These are phyloP conservation scores for Rhyacichthys aspro DNA, from an alignment of 2,797 vertebrate species.

Conservation along the genomic window DNA sequence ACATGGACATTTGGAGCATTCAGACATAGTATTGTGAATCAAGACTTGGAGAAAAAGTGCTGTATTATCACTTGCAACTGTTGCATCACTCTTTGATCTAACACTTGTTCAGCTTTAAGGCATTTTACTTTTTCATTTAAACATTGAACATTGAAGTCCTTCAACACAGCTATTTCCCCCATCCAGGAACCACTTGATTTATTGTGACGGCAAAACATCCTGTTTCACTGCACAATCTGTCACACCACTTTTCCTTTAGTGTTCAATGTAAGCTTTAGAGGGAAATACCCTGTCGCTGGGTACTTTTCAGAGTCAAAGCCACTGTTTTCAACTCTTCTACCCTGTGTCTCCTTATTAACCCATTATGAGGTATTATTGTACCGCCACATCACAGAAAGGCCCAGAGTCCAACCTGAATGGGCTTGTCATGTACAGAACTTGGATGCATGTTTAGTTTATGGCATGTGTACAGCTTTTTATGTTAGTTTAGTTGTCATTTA, in stretches of 20 bases:
- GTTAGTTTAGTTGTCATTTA: conserved; percentile 51
- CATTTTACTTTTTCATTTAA: conserved; percentile 36
- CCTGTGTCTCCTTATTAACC: conserved; percentile 26
- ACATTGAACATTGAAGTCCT: conserved; percentile 53
- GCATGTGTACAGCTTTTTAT: conserved; percentile 44
- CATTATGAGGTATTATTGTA: conserved; percentile 21
- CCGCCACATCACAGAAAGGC: conserved; percentile 42
- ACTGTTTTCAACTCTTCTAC: conserved; percentile 35
- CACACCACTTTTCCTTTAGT: conserved; percentile 20
- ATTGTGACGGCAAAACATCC: conserved; percentile 18
- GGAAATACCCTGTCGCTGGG: conserved; percentile 26
- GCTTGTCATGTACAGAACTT: conserved; percentile 54
- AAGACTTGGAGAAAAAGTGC: conserved; percentile 28
- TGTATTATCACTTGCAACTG: conserved; percentile 38
- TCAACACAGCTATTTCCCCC: conserved; percentile 45
- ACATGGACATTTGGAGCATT: no score
- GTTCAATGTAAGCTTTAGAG: conserved; percentile 47
- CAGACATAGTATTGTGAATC: conserved; percentile 41
- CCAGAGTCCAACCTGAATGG: conserved; percentile 48
- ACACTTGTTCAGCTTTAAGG: conserved; percentile 39
- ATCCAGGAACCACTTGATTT: conserved; percentile 26
- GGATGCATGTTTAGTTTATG: conserved; percentile 54
- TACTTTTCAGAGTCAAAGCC: conserved; percentile 36
- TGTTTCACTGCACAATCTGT: conserved; percentile 42
- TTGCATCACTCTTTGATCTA: conserved; percentile 38